phyloP scores from a whole-genome alignment of 2,797 vertebrate genomes.

The Odontamblyopus lacepedii region DNA sequence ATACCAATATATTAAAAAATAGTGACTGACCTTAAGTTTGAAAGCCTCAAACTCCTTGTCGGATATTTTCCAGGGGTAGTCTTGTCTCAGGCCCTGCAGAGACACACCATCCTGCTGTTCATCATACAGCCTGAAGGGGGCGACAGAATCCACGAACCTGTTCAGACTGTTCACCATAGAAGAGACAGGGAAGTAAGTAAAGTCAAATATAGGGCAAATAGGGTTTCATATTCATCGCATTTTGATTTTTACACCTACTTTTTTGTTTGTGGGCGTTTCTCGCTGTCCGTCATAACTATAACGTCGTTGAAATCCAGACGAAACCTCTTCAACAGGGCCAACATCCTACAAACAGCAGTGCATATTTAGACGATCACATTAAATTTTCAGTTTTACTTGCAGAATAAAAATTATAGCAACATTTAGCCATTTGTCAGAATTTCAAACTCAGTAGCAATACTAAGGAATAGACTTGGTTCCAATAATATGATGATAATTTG shows the following conservation, averaged over 20 bases:
- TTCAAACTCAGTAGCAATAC: too few species aligned
- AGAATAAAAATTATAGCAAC: too few species aligned
- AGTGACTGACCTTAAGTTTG: slow-evolving; percentile 65
- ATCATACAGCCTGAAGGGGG: slow-evolving; percentile 67
- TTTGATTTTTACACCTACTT: slow-evolving; percentile 52
- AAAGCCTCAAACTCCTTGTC: slow-evolving; percentile 74
- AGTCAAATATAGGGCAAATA: not conserved
- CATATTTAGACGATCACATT: not conserved
- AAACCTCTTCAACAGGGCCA: slow-evolving; percentile 72
- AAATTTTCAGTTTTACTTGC: too few species aligned
- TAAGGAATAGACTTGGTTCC: too few species aligned
- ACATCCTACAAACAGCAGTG: slow-evolving; percentile 65
- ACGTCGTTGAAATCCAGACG: slow-evolving; percentile 77
- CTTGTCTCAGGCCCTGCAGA: slow-evolving; percentile 41
- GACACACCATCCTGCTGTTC: slow-evolving; percentile 51
- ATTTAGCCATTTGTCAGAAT: too few species aligned
- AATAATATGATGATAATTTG: too few species aligned
- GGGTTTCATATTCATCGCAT: not conserved
- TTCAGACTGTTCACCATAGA: slow-evolving; percentile 50
- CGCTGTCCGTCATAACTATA: slow-evolving; percentile 76
- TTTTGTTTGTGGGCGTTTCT: slow-evolving; percentile 67
- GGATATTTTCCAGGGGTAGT: slow-evolving; percentile 66
- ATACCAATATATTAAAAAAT: not conserved
- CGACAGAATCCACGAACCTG: slow-evolving; percentile 72
- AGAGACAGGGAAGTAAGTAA: not conserved